Percentiles rank a stretch among this genome's conserved stretches.
Evolutionary conservation across 2,888 invertebrate genomes (phyloP).

Genomic region (Liopterus haemorrhoidalis): DNA sequence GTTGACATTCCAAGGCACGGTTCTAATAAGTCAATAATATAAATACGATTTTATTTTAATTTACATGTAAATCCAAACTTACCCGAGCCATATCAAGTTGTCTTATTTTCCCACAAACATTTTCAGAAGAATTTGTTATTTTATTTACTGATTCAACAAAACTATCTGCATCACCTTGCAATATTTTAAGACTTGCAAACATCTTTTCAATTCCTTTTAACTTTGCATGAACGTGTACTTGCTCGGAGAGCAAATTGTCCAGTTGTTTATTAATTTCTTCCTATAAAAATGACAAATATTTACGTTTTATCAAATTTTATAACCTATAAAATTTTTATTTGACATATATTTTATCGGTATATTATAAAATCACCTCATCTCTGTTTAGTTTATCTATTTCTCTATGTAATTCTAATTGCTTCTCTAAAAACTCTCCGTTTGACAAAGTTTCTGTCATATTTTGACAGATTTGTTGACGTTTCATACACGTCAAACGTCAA

Average conservation of each 20-base stretch:
- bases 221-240: constrained; percentile 72
- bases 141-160: constrained; percentile 78
- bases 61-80: constrained; percentile 31
- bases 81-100: constrained; percentile 89
- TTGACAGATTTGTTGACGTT: no score
- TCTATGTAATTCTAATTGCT: constrained; percentile 53
- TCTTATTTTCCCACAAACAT: constrained; percentile 92
- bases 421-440: constrained; percentile 40
- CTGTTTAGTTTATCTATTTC: constrained; percentile 53
- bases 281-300: constrained; percentile 51
- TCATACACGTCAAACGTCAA: no score
- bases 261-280: constrained; percentile 64
- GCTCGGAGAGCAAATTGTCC: constrained; percentile 64
- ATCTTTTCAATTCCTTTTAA: constrained; percentile 74
- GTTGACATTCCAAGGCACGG: constrained; percentile 89
- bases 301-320: no score
- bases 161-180: constrained; percentile 72
- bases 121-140: constrained; percentile 83
- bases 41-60: constrained; percentile 11
- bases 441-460: constrained; percentile 8
- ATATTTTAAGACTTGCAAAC: constrained; percentile 69
- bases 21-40: constrained; percentile 50
- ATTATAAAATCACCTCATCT: constrained; percentile 50
- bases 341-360: neutral
- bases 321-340: no score